Conservation (phyloP, 2,113 vertebrate genomes). For the Melanocharis versteri region DNA sequence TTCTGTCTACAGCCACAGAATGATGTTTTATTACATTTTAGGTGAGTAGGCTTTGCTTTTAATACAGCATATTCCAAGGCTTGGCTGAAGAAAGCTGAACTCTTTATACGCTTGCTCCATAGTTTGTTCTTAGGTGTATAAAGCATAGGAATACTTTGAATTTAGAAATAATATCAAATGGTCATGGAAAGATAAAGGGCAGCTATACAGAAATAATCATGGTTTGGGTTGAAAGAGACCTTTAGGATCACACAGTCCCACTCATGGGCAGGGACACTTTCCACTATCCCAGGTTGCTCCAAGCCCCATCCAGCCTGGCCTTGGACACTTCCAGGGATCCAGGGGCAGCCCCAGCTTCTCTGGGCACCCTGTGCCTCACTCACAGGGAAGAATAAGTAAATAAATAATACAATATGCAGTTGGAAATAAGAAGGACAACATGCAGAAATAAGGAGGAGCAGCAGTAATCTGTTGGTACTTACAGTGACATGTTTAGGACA, state of each 20-base stretch:
- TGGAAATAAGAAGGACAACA: not conserved
- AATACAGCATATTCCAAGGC: not conserved
- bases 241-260: not conserved
- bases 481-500: not conserved
- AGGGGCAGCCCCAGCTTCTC: not conserved
- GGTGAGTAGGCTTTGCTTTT: not conserved
- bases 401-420: not conserved
- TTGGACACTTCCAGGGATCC: not conserved
- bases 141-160: not conserved
- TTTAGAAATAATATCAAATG: not conserved
- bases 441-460: not conserved
- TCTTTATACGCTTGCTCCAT: not conserved
- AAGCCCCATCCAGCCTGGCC: accelerated
- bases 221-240: not conserved
- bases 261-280: not conserved
- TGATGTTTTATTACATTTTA: not conserved
- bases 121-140: not conserved
- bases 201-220: not conserved
- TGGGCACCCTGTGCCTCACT: not conserved
- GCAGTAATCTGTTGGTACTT: not conserved
- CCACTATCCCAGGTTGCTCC: not conserved
- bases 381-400: not conserved
- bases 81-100: not conserved
- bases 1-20: not conserved
- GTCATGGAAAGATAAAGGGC: not conserved